Conservation (phyloP, 2,113 vertebrate species). For the Pleuronectes platessa region DNA sequence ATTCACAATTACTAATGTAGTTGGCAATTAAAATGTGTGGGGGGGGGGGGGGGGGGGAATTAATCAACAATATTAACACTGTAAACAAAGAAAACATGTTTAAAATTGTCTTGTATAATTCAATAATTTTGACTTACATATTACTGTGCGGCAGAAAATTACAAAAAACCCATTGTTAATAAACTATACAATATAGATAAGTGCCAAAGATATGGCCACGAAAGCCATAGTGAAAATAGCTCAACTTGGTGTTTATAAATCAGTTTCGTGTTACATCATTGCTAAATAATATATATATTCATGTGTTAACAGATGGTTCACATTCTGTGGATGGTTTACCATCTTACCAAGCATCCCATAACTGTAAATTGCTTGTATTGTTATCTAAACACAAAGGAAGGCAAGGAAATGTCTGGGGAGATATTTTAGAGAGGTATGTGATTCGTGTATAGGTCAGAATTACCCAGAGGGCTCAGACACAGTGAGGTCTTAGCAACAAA, state of each 20-base stretch:
- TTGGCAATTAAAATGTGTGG: not conserved
- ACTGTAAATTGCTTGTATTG: slow-evolving; percentile 33
- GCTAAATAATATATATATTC: not conserved
- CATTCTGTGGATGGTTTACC: not conserved
- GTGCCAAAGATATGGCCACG: too few relatives aligned
- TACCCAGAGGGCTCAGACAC: slow-evolving; percentile 54
- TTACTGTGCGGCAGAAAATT: not conserved
- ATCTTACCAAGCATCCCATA: slow-evolving; percentile 6
- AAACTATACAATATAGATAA: too few relatives aligned
- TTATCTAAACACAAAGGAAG: slow-evolving; percentile 48
- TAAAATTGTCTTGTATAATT: not conserved
- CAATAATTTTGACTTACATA: too few relatives aligned
- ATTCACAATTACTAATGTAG: not conserved
- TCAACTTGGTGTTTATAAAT: too few relatives aligned
- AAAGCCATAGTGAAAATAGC: too few relatives aligned
- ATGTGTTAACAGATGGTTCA: not conserved
- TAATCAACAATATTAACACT: too few relatives aligned
- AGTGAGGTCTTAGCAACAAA: slow-evolving; percentile 42
- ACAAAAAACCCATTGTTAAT: too few relatives aligned
- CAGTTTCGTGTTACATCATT: too few relatives aligned
- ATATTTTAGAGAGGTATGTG: slow-evolving; percentile 44
- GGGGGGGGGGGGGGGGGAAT: too few relatives aligned
- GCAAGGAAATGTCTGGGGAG: slow-evolving; percentile 25
- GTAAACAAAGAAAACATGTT: not conserved
- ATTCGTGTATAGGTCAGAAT: slow-evolving; percentile 36